Conservation (phyloP, 2,888 invertebrate genomes). For the Athalia circularis region DNA sequence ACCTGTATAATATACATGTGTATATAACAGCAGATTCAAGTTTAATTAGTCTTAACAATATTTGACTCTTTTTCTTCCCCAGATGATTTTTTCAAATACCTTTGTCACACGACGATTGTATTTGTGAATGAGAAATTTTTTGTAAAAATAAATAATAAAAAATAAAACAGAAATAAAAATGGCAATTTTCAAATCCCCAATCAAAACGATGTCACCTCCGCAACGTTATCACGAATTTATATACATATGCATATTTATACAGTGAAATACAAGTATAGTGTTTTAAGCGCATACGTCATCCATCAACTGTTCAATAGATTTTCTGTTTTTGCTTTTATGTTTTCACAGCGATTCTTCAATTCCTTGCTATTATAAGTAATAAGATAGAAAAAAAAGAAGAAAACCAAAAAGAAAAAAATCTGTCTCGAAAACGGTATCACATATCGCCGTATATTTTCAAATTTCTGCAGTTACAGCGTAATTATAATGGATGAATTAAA, state of each 20-base stretch:
- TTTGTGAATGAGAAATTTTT: no score
- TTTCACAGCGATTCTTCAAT: constrained; percentile 33
- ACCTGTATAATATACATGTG: constrained; percentile 22
- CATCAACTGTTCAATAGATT: constrained; percentile 13
- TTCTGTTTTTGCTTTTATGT: not conserved
- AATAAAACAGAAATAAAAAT: no score
- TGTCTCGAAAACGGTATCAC: constrained; percentile 11
- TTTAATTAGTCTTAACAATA: constrained; percentile 20
- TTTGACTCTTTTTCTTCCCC: constrained; percentile 32
- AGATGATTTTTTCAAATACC: no score
- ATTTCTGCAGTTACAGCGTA: not conserved
- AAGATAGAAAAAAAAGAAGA: constrained; percentile 8
- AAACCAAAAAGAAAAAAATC: not conserved
- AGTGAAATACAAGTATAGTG: not conserved
- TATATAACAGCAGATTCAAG: constrained; percentile 40
- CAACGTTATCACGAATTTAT: constrained; percentile 10
- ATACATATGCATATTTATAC: constrained; percentile 29
- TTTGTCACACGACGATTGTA: no score
- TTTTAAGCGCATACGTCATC: constrained; percentile 35
- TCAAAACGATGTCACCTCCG: not conserved
- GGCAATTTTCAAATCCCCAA: no score
- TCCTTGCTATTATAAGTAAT: constrained; percentile 31
- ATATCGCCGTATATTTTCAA: not conserved
- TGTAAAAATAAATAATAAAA: no score
- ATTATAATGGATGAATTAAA: no score